Percentiles rank a stretch among this genome's conserved stretches.
These are phyloP conservation scores for Cataglyphis altisquamis DNA, from an alignment of 2,888 invertebrate genomes.

Conservation along the genomic window DNA sequence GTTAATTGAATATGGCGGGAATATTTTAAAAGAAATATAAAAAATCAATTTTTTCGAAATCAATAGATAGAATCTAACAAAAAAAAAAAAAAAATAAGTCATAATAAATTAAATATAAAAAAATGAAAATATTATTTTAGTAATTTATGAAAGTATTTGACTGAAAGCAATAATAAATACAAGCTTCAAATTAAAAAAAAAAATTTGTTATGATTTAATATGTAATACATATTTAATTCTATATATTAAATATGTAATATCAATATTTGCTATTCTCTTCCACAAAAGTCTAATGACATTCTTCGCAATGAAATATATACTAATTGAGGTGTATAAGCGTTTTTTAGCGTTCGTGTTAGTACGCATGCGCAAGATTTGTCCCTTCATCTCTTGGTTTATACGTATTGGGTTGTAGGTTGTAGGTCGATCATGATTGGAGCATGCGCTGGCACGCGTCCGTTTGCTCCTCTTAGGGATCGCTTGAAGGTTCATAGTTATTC, in stretches of 20 bases:
- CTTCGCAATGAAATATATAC: not conserved
- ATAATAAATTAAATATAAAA: not conserved
- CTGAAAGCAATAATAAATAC: not conserved
- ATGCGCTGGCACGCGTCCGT: slow-evolving; percentile 68
- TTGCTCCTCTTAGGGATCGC: slow-evolving; percentile 56
- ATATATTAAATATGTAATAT: too few species aligned
- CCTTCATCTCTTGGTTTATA: not conserved
- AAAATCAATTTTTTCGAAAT: not conserved
- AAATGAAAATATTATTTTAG: not conserved
- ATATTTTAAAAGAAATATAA: not conserved
- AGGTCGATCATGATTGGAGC: slow-evolving; percentile 69
- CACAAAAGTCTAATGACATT: too few species aligned
- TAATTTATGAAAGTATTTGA: not conserved
- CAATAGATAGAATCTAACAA: not conserved
- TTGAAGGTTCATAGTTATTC: slow-evolving; percentile 59
- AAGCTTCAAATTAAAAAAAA: not conserved
- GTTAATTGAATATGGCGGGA: not conserved
- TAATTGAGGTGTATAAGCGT: too few species aligned
- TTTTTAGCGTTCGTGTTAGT: too few species aligned
- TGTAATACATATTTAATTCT: not conserved
- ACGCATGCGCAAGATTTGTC: not conserved
- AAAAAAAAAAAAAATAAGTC: not conserved
- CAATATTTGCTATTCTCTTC: too few species aligned
- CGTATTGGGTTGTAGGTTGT: slow-evolving; percentile 37
- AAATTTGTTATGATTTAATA: not conserved